Conservation (phyloP, 2,797 vertebrate species). For the Ptychobarbus kaznakovi region DNA sequence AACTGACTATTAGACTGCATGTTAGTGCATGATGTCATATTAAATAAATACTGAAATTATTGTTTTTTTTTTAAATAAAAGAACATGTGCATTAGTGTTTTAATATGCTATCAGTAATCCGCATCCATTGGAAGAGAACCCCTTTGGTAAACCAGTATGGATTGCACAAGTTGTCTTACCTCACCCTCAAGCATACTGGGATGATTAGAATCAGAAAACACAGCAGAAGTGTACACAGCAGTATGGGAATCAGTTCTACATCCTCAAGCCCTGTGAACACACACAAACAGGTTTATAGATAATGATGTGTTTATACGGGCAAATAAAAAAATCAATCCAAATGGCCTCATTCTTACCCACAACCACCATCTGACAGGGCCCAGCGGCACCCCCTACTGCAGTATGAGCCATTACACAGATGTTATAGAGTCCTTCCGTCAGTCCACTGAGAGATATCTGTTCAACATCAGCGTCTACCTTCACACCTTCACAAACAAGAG, state of each 20-base stretch:
- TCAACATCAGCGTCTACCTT: background rate
- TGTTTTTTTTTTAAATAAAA: background rate
- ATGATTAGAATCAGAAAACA: conserved; percentile 48
- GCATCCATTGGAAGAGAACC: background rate
- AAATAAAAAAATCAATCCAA: background rate
- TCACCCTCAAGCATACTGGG: conserved; percentile 53
- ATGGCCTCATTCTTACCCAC: conserved; percentile 29
- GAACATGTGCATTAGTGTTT: background rate
- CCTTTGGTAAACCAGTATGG: background rate
- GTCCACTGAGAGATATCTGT: conserved; percentile 30
- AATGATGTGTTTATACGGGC: background rate
- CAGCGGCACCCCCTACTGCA: conserved; percentile 41
- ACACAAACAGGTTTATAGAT: conserved; percentile 41
- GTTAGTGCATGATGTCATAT: background rate
- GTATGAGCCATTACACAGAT: conserved; percentile 58
- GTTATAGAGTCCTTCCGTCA: conserved; percentile 28
- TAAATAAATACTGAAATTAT: background rate
- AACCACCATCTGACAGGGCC: conserved; percentile 46
- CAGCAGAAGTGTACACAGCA: conserved; percentile 48
- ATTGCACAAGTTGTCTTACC: conserved; percentile 36
- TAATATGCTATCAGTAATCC: background rate
- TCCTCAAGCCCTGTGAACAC: conserved; percentile 44
- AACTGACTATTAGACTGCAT: background rate
- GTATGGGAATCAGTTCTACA: conserved; percentile 47
- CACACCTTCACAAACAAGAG: conserved; percentile 24